Conservation (phyloP, 53 echinoderm and acorn worm species). For the Astropecten irregularis region DNA sequence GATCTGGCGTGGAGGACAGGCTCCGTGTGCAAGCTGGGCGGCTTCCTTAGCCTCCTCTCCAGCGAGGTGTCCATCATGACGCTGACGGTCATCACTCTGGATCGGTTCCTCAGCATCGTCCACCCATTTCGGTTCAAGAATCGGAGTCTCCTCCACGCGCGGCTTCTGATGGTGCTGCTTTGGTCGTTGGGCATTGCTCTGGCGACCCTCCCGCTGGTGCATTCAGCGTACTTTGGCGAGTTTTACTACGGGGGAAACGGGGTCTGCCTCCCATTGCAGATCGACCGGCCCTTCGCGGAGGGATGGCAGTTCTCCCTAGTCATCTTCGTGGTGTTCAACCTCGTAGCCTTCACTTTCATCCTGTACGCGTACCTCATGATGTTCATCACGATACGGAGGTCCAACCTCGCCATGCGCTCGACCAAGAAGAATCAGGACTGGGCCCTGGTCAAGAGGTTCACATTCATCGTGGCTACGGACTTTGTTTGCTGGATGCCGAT, state of each 20-base stretch:
- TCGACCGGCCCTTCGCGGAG: slow-evolving; percentile 86
- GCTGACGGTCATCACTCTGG: slow-evolving; percentile 85
- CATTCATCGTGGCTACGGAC: slow-evolving; percentile 91
- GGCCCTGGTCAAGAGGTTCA: slow-evolving; percentile 86
- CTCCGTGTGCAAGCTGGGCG: slow-evolving; percentile 78
- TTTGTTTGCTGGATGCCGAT: slow-evolving; percentile 99
- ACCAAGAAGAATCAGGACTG: slow-evolving; percentile 96
- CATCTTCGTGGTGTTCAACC: slow-evolving; percentile 88
- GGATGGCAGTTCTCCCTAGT: slow-evolving; percentile 97
- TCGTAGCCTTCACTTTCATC: slow-evolving; percentile 89
- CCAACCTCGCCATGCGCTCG: slow-evolving; percentile 87
- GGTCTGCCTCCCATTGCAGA: slow-evolving; percentile 94
- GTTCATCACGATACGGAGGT: slow-evolving; percentile 83
- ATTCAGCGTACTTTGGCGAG: slow-evolving; percentile 80
- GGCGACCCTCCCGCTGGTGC: slow-evolving; percentile 75
- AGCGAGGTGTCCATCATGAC: slow-evolving; percentile 95
- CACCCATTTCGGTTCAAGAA: slow-evolving; percentile 94
- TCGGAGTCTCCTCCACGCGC: slow-evolving; percentile 79
- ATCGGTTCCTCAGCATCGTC: slow-evolving; percentile 91
- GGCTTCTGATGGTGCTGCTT: slow-evolving; percentile 77
- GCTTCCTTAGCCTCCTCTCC: slow-evolving; percentile 92
- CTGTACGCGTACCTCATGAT: slow-evolving; percentile 91
- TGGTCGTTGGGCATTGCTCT: slow-evolving; percentile 78
- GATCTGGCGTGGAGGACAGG: slow-evolving; percentile 87
- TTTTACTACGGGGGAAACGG: slow-evolving; percentile 97